These are phyloP conservation scores for Diplodus puntazzo DNA, from an alignment of 2,797 vertebrate species.

Conservation along the genomic window DNA sequence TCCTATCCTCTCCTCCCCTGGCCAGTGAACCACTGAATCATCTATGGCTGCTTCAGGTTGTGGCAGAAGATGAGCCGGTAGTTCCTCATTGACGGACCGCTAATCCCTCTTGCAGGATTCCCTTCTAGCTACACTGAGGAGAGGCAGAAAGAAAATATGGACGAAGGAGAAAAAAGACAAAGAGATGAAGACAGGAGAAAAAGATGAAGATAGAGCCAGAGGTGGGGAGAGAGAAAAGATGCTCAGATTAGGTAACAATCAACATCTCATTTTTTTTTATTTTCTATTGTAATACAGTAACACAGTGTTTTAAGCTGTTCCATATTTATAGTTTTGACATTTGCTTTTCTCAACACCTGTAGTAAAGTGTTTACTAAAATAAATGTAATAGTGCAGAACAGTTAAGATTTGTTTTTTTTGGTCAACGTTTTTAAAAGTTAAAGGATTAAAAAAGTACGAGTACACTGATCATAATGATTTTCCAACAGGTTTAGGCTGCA, in stretches of 20 bases:
- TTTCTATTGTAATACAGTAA: not conserved
- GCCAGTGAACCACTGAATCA: slow-evolving; percentile 93
- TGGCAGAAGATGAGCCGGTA: slow-evolving; percentile 99
- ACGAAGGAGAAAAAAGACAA: not conserved
- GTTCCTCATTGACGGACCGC: slow-evolving; percentile 99
- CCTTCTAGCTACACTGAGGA: slow-evolving; percentile 89
- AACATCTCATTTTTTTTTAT: not conserved
- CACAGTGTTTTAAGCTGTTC: not conserved
- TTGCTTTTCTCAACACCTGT: not conserved
- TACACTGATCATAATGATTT: not conserved
- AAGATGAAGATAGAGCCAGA: slow-evolving; percentile 29
- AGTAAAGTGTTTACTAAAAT: not conserved
- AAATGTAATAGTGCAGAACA: not conserved
- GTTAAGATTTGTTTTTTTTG: too few relatives aligned
- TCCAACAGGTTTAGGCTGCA: not conserved
- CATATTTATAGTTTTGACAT: not conserved
- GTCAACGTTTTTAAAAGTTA: too few relatives aligned
- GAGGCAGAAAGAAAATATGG: slow-evolving; percentile 16
- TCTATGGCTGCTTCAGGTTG: slow-evolving; percentile 99
- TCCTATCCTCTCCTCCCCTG: slow-evolving; percentile 92
- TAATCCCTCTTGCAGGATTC: slow-evolving; percentile 95
- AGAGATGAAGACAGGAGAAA: not conserved
- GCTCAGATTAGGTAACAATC: slow-evolving; percentile 8
- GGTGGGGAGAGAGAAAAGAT: slow-evolving; percentile 16
- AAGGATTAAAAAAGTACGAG: not conserved